phyloP scores from a whole-genome alignment of 2,888 invertebrate species.

The Griposia aprilina region DNA sequence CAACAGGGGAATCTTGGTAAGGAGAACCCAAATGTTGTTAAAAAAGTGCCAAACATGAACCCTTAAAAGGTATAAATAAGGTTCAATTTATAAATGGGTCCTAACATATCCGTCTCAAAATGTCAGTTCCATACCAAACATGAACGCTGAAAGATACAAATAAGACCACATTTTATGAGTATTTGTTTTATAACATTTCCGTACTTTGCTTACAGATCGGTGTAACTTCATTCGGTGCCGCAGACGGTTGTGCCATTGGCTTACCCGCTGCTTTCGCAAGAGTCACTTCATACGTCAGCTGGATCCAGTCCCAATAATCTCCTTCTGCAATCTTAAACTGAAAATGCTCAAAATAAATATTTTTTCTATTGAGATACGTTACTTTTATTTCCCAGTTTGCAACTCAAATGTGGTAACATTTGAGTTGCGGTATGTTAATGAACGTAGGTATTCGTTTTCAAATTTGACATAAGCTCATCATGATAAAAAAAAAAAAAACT shows the following conservation, averaged over 20 bases:
- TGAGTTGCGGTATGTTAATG: too few species aligned
- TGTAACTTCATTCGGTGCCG: slow-evolving; percentile 75
- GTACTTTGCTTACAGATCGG: slow-evolving; percentile 66
- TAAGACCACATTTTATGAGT: too few species aligned
- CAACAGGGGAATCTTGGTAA: slow-evolving; percentile 61
- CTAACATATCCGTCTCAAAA: too few species aligned
- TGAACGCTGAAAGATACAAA: background rate
- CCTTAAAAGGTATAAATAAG: background rate
- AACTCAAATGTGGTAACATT: too few species aligned
- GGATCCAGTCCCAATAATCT: slow-evolving; percentile 66
- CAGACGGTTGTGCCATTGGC: slow-evolving; percentile 71
- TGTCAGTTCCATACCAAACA: background rate
- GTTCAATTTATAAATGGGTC: background rate
- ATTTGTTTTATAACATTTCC: background rate
- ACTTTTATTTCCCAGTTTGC: background rate
- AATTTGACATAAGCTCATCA: too few species aligned
- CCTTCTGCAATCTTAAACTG: background rate
- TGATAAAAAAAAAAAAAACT: too few species aligned
- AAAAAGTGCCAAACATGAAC: background rate
- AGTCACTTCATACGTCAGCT: slow-evolving; percentile 72
- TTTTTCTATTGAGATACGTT: background rate
- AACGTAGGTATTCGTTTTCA: too few species aligned
- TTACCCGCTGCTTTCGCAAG: slow-evolving; percentile 77
- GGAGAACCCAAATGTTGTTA: background rate
- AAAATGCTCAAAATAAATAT: slow-evolving; percentile 15